phyloP scores from a whole-genome alignment of 2,797 vertebrate genomes.

The Manis crassicaudata region DNA sequence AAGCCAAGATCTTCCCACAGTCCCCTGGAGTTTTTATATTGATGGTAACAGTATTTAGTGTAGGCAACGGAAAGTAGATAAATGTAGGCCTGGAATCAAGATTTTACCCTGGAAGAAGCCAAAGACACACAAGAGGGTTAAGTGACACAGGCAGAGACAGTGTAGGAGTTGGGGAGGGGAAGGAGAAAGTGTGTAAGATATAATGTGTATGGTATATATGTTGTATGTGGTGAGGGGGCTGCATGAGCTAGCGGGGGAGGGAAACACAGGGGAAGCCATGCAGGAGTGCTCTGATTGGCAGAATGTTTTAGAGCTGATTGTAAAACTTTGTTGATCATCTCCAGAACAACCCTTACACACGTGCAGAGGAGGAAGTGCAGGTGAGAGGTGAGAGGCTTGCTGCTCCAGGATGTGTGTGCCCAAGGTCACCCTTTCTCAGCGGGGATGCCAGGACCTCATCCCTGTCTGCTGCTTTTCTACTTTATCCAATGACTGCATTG shows the following conservation, averaged over 20 bases:
- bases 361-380: too few relatives aligned
- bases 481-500: background rate
- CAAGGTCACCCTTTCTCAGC: background rate
- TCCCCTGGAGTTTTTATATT: background rate
- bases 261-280: fast-evolving
- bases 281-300: background rate
- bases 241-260: fast-evolving
- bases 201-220: too few relatives aligned
- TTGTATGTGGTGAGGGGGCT: too few relatives aligned
- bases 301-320: background rate
- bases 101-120: background rate
- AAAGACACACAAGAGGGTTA: background rate
- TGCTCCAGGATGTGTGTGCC: too few relatives aligned
- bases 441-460: background rate
- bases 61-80: background rate
- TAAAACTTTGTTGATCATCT: background rate
- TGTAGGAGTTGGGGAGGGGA: background rate
- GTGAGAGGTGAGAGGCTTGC: background rate
- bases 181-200: too few relatives aligned
- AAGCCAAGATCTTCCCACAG: background rate
- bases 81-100: background rate
- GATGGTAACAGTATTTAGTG: background rate
- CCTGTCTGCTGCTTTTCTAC: fast-evolving
- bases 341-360: fast-evolving
- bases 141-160: too few relatives aligned